Evolutionary conservation across 2,113 vertebrate species (phyloP).

Genomic region (Cichladusa arquata): DNA sequence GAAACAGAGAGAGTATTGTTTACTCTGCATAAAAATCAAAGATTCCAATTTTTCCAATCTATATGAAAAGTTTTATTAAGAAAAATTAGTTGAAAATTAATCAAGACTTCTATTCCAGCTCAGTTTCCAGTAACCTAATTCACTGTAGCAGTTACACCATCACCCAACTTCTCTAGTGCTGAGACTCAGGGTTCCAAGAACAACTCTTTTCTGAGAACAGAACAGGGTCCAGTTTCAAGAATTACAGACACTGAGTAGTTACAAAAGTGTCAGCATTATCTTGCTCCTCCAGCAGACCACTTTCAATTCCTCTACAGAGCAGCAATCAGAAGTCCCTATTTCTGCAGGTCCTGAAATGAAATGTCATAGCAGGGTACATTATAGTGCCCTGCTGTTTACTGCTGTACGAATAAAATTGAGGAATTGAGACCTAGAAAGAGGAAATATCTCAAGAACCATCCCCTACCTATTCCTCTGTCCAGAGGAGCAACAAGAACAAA

Average conservation of each 20-base stretch:
- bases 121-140: background rate
- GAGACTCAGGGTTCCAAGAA: background rate
- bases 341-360: background rate
- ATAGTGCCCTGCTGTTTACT: background rate
- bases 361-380: background rate
- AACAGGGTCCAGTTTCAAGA: background rate
- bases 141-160: background rate
- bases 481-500: background rate
- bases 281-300: background rate
- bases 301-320: slow-evolving; percentile 16
- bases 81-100: background rate
- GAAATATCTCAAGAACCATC: background rate
- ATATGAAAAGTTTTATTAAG: background rate
- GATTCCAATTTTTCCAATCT: background rate
- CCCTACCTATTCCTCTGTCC: background rate
- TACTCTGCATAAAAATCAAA: background rate
- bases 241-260: background rate
- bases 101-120: background rate
- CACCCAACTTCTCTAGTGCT: background rate
- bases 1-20: background rate
- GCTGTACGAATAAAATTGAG: background rate
- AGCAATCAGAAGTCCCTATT: background rate
- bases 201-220: background rate
- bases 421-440: slow-evolving; percentile 49
- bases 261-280: background rate